These are phyloP conservation scores for Lateolabrax maculatus DNA, from an alignment of 2,797 vertebrate species.

Conservation along the genomic window DNA sequence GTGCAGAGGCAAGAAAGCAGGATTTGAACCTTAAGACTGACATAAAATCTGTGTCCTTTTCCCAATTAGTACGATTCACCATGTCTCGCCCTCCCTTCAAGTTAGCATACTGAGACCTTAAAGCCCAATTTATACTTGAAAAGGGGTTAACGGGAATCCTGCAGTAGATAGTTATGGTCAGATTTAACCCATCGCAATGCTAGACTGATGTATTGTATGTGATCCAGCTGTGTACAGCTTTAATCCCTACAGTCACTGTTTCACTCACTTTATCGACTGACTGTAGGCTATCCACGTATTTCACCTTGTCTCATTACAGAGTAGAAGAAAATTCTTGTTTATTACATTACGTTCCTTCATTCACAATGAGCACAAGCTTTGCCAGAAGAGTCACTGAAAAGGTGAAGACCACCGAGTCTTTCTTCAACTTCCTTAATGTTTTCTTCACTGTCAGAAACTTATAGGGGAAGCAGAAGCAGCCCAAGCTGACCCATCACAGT, in stretches of 20 bases:
- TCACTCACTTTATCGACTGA: background rate
- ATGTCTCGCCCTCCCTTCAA: no score
- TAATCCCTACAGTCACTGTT: no score
- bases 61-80: background rate
- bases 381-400: no score
- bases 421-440: no score
- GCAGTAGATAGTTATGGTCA: no score
- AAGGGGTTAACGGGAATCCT: background rate
- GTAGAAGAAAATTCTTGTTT: background rate
- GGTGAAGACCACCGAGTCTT: no score
- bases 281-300: background rate
- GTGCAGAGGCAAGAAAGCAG: background rate
- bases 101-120: background rate
- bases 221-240: no score
- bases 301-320: background rate
- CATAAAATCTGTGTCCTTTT: background rate
- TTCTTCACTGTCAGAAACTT: no score
- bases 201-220: background rate
- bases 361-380: background rate
- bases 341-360: background rate
- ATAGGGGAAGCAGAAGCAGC: no score
- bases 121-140: background rate
- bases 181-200: background rate
- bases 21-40: background rate
- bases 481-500: background rate